These are phyloP conservation scores for Lepetodrilus schrolli DNA, from an alignment of 2,888 invertebrate genomes.

Conservation along the genomic window DNA sequence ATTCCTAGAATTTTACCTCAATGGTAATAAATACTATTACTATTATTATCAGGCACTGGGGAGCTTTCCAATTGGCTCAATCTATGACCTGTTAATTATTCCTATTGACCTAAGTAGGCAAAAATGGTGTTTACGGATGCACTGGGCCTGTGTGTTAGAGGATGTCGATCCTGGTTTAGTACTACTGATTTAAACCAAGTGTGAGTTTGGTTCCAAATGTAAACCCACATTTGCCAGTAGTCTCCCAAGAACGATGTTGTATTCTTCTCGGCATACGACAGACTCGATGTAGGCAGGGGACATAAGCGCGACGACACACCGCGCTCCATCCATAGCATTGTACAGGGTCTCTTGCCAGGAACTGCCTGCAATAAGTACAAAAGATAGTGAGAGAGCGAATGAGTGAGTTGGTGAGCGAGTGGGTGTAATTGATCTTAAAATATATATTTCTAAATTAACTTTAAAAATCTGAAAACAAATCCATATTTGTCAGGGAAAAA, in stretches of 20 bases:
- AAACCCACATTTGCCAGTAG: too few species aligned
- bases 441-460: too few species aligned
- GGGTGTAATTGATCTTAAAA: too few species aligned
- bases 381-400: too few species aligned
- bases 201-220: too few species aligned
- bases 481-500: neutral
- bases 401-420: too few species aligned
- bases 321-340: conserved; percentile 58
- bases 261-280: conserved; percentile 70
- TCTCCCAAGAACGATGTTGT: conserved; percentile 65
- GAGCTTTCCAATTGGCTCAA: too few species aligned
- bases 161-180: neutral
- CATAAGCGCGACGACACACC: conserved; percentile 64
- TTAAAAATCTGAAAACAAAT: neutral
- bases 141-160: neutral
- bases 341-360: conserved; percentile 72
- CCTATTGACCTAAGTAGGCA: neutral
- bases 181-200: conserved; percentile 51
- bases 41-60: too few species aligned
- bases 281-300: conserved; percentile 65
- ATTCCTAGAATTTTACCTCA: too few species aligned
- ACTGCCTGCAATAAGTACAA: conserved; percentile 55
- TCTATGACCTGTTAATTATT: neutral
- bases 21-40: too few species aligned
- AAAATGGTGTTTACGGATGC: neutral